Evolutionary conservation across 2,113 vertebrate genomes (phyloP).

Genomic region (Phoenicopterus ruber): DNA sequence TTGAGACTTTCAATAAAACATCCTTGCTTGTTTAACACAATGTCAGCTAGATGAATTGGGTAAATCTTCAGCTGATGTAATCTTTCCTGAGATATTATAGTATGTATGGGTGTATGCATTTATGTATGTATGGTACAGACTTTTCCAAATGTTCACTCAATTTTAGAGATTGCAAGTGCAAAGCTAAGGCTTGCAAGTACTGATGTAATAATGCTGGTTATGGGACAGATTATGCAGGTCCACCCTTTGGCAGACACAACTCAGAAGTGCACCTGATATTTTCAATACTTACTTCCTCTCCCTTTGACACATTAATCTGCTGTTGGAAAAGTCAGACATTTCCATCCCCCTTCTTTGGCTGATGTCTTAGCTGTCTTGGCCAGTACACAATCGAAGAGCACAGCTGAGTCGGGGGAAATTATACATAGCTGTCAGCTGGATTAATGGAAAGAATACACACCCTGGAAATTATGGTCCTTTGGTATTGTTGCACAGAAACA

Average conservation of each 20-base stretch:
- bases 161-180: not conserved
- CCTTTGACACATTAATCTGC: not conserved
- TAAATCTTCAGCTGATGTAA: not conserved
- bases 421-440: not conserved
- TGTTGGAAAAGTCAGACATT: not conserved
- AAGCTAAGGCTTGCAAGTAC: not conserved
- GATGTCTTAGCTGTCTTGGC: not conserved
- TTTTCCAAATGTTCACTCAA: not conserved
- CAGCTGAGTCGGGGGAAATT: not conserved
- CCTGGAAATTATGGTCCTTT: not conserved
- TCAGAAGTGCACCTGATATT: not conserved
- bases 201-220: not conserved
- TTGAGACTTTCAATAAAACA: not conserved
- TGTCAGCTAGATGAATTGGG: not conserved
- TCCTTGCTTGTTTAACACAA: not conserved
- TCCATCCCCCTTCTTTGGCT: not conserved
- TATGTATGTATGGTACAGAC: not conserved
- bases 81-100: not conserved
- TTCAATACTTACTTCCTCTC: not conserved
- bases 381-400: not conserved
- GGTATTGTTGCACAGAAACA: not conserved
- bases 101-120: not conserved
- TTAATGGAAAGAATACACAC: not conserved
- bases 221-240: not conserved
- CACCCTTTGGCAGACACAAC: not conserved